A percentile compares a stretch with the other conserved stretches of the same genome.
Conservation (phyloP, 2,113 vertebrate species). For the Arothron firmamentum region DNA sequence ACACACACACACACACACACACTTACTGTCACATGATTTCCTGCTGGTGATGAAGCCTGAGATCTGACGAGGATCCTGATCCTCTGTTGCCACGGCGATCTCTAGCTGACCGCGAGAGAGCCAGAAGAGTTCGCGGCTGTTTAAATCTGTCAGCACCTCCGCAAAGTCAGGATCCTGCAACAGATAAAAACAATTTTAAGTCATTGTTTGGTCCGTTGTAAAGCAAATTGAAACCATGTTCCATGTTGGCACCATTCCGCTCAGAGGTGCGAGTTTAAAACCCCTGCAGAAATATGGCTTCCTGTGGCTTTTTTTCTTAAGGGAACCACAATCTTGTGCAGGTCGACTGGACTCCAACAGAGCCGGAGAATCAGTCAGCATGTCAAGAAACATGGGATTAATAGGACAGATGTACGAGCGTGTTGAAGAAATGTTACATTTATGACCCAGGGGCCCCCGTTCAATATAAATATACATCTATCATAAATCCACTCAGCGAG, state of each 20-base stretch:
- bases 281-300: conserved; percentile 28
- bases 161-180: conserved; percentile 87
- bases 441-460: conserved; percentile 56
- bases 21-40: conserved; percentile 93
- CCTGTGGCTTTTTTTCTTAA: conserved; percentile 1
- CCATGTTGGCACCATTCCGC: neutral
- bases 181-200: neutral
- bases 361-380: neutral
- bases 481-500: conserved; percentile 51
- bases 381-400: conserved; percentile 49
- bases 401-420: conserved; percentile 58
- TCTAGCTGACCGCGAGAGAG: conserved; percentile 86
- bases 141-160: conserved; percentile 87
- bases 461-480: conserved; percentile 65
- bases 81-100: conserved; percentile 79
- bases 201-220: neutral
- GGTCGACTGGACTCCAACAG: conserved; percentile 24
- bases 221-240: no score
- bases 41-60: conserved; percentile 83
- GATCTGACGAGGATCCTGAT: conserved; percentile 68
- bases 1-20: neutral
- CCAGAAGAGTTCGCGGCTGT: conserved; percentile 86
- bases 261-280: conserved; percentile 3
- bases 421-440: conserved; percentile 64
- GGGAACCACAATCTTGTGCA: no score